A percentile compares a stretch with the other conserved stretches of the same genome.
Evolutionary conservation across 2,113 vertebrate species (phyloP).

Genomic region (Catharus bicknelli): DNA sequence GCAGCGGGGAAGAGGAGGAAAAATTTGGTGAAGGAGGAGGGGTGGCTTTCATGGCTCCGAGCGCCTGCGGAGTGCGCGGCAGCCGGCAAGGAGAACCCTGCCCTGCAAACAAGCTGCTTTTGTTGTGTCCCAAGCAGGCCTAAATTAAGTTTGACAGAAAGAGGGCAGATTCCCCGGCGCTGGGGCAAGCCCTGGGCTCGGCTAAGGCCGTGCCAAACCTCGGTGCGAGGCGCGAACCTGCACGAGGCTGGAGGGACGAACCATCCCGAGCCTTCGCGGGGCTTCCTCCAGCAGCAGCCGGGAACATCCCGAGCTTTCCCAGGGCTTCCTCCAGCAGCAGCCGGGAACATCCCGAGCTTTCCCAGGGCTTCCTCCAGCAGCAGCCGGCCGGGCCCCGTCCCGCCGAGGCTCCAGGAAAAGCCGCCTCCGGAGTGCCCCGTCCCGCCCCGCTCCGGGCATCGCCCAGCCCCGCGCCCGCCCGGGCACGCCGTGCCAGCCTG

Average conservation of each 20-base stretch:
- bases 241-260: neutral
- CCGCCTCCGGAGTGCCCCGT: fast-evolving
- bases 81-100: neutral
- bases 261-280: neutral
- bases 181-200: neutral
- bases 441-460: neutral
- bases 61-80: neutral
- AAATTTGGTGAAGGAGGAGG: constrained; percentile 16
- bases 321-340: neutral
- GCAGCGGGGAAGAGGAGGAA: neutral
- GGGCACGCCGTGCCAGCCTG: neutral
- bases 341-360: neutral
- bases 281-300: neutral
- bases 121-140: constrained; percentile 28
- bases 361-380: neutral
- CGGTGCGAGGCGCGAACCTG: neutral
- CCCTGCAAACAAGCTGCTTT: constrained; percentile 57
- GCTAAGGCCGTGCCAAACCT: neutral
- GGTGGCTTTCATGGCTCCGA: neutral
- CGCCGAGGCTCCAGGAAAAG: neutral
- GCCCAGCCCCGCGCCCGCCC: neutral
- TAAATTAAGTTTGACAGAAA: constrained; percentile 61
- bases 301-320: neutral
- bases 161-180: constrained; percentile 16
- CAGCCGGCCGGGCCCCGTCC: neutral